Conservation (phyloP, 1,140 invertebrate genomes). For the Zaprionus lachaisei region DNA sequence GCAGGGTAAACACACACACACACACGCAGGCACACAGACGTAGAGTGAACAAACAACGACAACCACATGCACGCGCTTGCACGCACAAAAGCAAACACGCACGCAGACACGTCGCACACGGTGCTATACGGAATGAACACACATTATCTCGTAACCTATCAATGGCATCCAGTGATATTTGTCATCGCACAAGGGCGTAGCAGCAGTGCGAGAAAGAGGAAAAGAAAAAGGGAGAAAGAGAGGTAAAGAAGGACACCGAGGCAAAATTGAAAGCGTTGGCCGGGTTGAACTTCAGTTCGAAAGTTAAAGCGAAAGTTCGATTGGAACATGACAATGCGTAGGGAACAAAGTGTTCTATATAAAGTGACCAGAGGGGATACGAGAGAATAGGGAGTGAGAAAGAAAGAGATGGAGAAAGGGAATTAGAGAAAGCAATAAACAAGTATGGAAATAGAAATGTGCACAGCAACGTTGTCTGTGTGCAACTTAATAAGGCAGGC, state of each 20-base stretch:
- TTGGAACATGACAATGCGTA: conserved; percentile 2
- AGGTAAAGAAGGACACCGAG: neutral
- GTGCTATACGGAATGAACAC: conserved; percentile 22
- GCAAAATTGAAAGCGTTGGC: neutral
- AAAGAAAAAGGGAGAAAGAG: neutral
- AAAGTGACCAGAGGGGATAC: conserved; percentile 3
- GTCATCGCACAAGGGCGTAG: conserved; percentile 17
- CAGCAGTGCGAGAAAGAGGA: neutral
- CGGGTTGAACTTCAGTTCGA: neutral
- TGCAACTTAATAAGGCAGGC: neutral
- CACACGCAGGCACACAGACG: neutral
- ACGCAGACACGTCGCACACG: conserved; percentile 9
- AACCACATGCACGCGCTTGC: conserved; percentile 19
- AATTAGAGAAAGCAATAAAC: neutral
- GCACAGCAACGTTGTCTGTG: neutral
- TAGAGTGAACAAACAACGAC: conserved; percentile 1
- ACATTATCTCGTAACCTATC: conserved; percentile 36
- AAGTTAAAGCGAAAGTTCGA: conserved; percentile 1
- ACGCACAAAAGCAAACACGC: neutral
- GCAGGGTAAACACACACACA: conserved; percentile 8
- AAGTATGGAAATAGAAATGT: neutral
- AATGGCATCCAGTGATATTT: conserved; percentile 30
- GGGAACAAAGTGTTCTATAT: neutral
- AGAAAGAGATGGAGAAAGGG: neutral
- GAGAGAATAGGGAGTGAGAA: neutral